phyloP scores from a whole-genome alignment of 2,888 invertebrate species.

The Calameuta idolon region DNA sequence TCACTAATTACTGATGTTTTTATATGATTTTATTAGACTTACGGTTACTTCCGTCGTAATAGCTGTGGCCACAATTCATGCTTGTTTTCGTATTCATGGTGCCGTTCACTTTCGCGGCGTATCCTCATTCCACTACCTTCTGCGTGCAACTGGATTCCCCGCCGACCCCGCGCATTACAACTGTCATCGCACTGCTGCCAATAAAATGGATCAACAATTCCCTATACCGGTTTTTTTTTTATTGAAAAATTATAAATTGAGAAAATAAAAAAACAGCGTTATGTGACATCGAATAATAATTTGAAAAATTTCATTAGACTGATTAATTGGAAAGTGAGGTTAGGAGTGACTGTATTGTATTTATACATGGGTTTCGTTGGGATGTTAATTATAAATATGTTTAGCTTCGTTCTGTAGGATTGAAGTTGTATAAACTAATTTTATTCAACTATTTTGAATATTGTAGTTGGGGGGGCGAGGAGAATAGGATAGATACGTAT shows the following conservation, averaged over 20 bases:
- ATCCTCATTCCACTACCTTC: slow-evolving; percentile 55
- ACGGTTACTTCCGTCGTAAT: slow-evolving; percentile 50
- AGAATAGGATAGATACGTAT: too few species aligned
- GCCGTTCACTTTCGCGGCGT: slow-evolving; percentile 51
- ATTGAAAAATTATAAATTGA: background rate
- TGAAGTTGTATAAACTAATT: too few species aligned
- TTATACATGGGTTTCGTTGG: background rate
- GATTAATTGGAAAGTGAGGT: background rate
- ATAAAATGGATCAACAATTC: background rate
- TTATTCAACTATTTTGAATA: too few species aligned
- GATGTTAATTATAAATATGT: too few species aligned
- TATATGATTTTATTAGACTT: slow-evolving; percentile 17
- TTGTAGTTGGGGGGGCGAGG: too few species aligned
- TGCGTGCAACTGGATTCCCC: slow-evolving; percentile 52
- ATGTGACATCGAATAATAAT: background rate
- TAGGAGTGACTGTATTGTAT: background rate
- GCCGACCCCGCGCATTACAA: background rate
- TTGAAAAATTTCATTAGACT: background rate
- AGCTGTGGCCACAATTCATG: slow-evolving; percentile 47
- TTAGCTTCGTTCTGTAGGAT: too few species aligned
- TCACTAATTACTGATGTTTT: background rate
- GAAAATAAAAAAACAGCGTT: background rate
- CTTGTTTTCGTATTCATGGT: slow-evolving; percentile 53
- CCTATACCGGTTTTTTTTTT: background rate
- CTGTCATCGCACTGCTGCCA: slow-evolving; percentile 29